Conservation (phyloP, 1,140 invertebrate genomes). For the Battus philenor region DNA sequence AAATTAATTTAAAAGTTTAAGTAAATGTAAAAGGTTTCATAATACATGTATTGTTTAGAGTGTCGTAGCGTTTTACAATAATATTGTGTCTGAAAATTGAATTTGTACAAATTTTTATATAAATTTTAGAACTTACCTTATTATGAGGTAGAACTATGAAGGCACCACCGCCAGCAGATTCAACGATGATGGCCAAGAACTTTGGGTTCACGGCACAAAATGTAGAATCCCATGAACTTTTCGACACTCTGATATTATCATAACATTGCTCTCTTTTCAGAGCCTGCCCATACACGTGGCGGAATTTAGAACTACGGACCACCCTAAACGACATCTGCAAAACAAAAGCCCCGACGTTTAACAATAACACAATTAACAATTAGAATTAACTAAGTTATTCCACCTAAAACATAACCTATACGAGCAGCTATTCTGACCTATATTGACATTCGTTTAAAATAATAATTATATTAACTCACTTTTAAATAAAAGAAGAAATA, state of each 20-base stretch:
- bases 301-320: constrained; percentile 97
- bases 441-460: constrained; percentile 58
- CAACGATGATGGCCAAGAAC: constrained; percentile 98
- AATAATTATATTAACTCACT: constrained; percentile 54
- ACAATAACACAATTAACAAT: constrained; percentile 46
- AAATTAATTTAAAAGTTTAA: too few species aligned
- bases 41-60: too few species aligned
- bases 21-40: too few species aligned
- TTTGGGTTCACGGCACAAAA: constrained; percentile 99
- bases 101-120: too few species aligned
- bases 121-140: constrained; percentile 91
- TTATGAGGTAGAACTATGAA: constrained; percentile 98
- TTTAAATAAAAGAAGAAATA: constrained; percentile 60
- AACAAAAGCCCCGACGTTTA: constrained; percentile 48
- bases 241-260: constrained; percentile 98
- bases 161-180: constrained; percentile 98
- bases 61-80: too few species aligned
- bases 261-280: constrained; percentile 99
- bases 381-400: constrained; percentile 45
- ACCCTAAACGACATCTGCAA: constrained; percentile 95
- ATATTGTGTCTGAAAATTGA: too few species aligned
- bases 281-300: constrained; percentile 98
- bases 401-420: constrained; percentile 71
- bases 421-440: constrained; percentile 58
- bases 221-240: constrained; percentile 98